These are phyloP conservation scores for Sinella curviseta DNA, from an alignment of 1,140 invertebrate genomes.

Conservation along the genomic window DNA sequence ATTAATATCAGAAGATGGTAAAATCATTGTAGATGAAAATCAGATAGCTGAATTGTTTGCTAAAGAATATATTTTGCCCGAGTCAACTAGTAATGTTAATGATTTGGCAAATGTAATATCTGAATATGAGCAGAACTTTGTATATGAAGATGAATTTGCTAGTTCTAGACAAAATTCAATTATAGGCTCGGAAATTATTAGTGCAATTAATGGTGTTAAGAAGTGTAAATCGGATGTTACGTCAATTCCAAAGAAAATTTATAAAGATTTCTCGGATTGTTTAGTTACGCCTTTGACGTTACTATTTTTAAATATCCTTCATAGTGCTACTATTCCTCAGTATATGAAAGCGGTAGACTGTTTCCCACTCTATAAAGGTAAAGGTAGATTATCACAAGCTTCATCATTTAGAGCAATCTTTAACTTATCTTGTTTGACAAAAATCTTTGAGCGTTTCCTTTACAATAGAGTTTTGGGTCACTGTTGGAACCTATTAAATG, in stretches of 20 bases:
- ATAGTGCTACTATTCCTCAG: not conserved
- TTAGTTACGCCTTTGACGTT: not conserved
- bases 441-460: constrained; percentile 27
- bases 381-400: constrained; percentile 1
- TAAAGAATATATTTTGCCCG: not conserved
- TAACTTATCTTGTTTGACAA: not conserved
- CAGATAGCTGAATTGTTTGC: not conserved
- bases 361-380: constrained; percentile 28
- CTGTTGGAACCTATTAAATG: not conserved
- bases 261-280: too few relatives aligned
- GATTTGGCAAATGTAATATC: not conserved
- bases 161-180: not conserved
- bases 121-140: not conserved
- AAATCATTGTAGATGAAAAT: not conserved
- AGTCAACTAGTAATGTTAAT: not conserved
- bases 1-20: not conserved
- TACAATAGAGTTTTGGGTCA: not conserved
- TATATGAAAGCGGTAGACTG: not conserved
- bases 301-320: not conserved
- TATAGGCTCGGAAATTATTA: not conserved
- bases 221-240: not conserved
- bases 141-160: not conserved
- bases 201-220: not conserved
- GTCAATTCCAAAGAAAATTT: not conserved
- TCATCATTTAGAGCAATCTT: constrained; percentile 6